Percentiles rank a stretch among this genome's conserved stretches.
These are phyloP conservation scores for Octopus bimaculoides DNA, from an alignment of 1,140 invertebrate genomes.

Conservation along the genomic window DNA sequence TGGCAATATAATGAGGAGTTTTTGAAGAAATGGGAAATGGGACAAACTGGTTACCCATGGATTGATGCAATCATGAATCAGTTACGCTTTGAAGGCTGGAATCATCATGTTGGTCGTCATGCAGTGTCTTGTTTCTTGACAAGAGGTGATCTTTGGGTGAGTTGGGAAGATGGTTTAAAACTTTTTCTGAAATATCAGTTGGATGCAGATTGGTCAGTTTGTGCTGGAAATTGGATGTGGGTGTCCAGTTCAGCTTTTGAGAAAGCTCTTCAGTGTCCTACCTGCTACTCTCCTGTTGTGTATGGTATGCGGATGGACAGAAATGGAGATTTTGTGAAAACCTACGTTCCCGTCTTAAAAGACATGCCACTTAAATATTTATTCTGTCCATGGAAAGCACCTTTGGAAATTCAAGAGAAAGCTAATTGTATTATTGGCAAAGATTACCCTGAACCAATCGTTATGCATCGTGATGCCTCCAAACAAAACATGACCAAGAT, in stretches of 20 bases:
- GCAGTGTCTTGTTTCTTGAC: slow-evolving; percentile 73
- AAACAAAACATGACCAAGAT: slow-evolving; percentile 47
- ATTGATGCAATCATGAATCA: slow-evolving; percentile 70
- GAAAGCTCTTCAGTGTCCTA: slow-evolving; percentile 62
- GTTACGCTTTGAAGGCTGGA: slow-evolving; percentile 67
- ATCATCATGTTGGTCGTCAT: slow-evolving; percentile 71
- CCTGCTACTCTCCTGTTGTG: slow-evolving; percentile 68
- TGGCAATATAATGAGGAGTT: slow-evolving; percentile 83
- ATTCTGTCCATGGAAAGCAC: slow-evolving; percentile 61
- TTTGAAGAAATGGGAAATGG: slow-evolving; percentile 73
- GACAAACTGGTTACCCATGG: slow-evolving; percentile 55
- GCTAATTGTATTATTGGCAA: slow-evolving; percentile 57
- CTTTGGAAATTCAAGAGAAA: slow-evolving; percentile 53
- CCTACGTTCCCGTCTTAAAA: slow-evolving; percentile 58
- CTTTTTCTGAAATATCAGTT: slow-evolving; percentile 63
- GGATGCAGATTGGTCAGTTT: slow-evolving; percentile 74
- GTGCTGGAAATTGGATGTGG: slow-evolving; percentile 81
- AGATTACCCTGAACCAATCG: slow-evolving; percentile 59
- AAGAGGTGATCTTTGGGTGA: slow-evolving; percentile 71
- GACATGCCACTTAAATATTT: slow-evolving; percentile 57
- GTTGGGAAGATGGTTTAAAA: slow-evolving; percentile 69
- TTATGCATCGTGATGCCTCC: slow-evolving; percentile 54
- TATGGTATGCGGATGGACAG: slow-evolving; percentile 72
- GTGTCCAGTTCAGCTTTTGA: slow-evolving; percentile 73
- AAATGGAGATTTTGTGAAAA: slow-evolving; percentile 67